Conservation (phyloP, 2,797 vertebrate genomes). For the Prunella strophiata region DNA sequence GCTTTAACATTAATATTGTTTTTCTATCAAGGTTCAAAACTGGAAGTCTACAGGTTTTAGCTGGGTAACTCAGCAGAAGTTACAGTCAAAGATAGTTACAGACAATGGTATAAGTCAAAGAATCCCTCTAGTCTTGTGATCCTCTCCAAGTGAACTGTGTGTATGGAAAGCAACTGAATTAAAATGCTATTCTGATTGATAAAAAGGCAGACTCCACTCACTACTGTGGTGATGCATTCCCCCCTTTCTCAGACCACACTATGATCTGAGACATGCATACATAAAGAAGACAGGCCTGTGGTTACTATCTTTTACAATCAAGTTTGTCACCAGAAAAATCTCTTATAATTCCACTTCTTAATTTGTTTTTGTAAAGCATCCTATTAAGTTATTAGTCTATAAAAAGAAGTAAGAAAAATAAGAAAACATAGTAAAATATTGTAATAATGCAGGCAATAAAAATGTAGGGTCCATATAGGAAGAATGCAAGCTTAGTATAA, state of each 20-base stretch:
- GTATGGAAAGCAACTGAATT: background rate
- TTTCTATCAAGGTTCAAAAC: background rate
- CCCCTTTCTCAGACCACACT: background rate
- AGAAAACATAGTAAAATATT: background rate
- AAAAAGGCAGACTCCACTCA: background rate
- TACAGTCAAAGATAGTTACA: background rate
- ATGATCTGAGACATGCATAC: background rate
- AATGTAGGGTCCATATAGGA: background rate
- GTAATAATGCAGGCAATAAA: background rate
- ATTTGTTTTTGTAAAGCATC: background rate
- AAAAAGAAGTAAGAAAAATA: background rate
- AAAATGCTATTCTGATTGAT: background rate
- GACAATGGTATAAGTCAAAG: background rate
- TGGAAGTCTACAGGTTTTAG: background rate
- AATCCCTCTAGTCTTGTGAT: background rate
- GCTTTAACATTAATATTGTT: background rate
- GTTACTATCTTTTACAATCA: background rate
- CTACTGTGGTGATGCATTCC: background rate
- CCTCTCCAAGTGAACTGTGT: fast-evolving
- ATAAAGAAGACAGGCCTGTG: background rate
- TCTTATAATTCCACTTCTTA: background rate
- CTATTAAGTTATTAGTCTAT: background rate
- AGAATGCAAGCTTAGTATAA: background rate
- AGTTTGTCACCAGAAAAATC: background rate
- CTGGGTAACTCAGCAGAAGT: background rate